Evolutionary conservation across 1,140 invertebrate genomes (phyloP), one percentile per base, ranked within the genome.

Genomic region (Drosophila lowei): DNA sequence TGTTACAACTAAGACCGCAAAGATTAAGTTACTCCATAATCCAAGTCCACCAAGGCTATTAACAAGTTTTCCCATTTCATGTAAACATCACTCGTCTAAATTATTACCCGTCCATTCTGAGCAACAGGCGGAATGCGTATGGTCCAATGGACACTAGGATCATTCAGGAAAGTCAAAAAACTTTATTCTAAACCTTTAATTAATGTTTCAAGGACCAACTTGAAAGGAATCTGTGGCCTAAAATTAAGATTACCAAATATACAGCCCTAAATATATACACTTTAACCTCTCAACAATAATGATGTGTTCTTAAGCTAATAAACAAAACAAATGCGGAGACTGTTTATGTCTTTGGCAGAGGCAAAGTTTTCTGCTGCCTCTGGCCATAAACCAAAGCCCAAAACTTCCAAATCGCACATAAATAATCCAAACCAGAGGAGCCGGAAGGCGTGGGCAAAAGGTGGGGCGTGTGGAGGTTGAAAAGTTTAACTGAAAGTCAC

Each of bases 331-430:
- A 42, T 62, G 34, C 44, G 15, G 54, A 16, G 30, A 49, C 41
- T 54, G 43, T 65, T 44, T 62, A 34, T 62, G 57, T 42, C 46
- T 58, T 15, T 72, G 78, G 55, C 55, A 68, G 47, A 56, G 49
- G 30, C 52, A 61, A 80, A 71, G 54, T 60, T 72, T 58, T 41
- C 55, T 59, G 30, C 49, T 60, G 62, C 72, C 76, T 47, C 34
- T 66, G 80, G 79, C 76, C 58, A 79, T 67, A 79, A 79, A 66
- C 64, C 70, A 61, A 48, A 58, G 57, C 70, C 58, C 58, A 62
- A 13, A 79, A 79, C 75, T 83, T 81, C 48, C 41, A 57, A 68
- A 66, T 84, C 55, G 62, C 55, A 47, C 61, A 57, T 49, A 63
- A 67, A 81, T 57, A 70, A 56, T 47, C 52, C 25, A 50, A 28